Conservation (phyloP, 2,797 vertebrate genomes). For the Microhierax caerulescens region DNA sequence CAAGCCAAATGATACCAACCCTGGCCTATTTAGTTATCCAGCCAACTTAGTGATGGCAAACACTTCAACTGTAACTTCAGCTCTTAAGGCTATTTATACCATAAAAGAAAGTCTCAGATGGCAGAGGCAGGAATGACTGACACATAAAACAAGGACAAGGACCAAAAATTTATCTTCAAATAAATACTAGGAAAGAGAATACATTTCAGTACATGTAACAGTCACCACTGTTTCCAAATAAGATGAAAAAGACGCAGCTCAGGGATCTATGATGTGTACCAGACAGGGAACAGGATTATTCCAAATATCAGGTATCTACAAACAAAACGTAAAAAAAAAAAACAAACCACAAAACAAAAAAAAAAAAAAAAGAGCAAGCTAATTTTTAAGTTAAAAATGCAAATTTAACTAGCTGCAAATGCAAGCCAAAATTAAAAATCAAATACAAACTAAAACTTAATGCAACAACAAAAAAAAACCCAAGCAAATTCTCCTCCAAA, state of each 20-base stretch:
- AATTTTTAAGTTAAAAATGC: neutral
- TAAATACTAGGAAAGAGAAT: neutral
- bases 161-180: neutral
- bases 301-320: neutral
- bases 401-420: neutral
- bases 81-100: neutral
- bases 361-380: neutral
- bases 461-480: neutral
- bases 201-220: neutral
- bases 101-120: neutral
- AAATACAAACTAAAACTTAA: neutral
- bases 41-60: neutral
- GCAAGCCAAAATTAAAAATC: neutral
- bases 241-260: neutral
- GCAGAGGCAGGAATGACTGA: neutral
- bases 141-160: neutral
- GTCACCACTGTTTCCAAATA: neutral
- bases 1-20: neutral
- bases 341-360: too few relatives aligned
- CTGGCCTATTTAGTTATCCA: neutral
- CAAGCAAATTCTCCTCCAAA: neutral
- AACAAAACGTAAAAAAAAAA: neutral
- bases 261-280: neutral
- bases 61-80: neutral
- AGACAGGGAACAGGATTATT: neutral